Conservation (phyloP, 2,888 invertebrate species). For the Pegoplata infirma region DNA sequence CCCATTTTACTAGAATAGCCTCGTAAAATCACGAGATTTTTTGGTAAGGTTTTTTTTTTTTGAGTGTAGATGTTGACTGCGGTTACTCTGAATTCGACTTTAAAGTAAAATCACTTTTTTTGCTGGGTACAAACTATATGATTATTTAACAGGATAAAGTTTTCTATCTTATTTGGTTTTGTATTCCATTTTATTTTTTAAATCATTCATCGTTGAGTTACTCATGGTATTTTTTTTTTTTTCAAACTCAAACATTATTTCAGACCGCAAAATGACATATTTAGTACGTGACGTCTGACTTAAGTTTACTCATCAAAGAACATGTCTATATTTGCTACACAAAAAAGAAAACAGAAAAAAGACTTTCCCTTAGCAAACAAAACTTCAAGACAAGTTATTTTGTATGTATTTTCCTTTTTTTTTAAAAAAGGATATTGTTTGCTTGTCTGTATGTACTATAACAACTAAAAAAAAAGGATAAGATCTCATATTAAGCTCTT, state of each 20-base stretch:
- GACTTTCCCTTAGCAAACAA: slow-evolving; percentile 31
- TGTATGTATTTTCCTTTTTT: too few species aligned
- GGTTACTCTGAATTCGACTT: too few species aligned
- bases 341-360: background rate
- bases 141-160: slow-evolving; percentile 37
- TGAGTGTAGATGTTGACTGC: too few species aligned
- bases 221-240: slow-evolving; percentile 23
- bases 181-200: background rate
- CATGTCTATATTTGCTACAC: slow-evolving; percentile 12
- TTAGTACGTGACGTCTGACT: slow-evolving; percentile 58
- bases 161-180: slow-evolving; percentile 1
- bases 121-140: too few species aligned
- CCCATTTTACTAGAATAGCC: too few species aligned
- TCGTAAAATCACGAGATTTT: too few species aligned
- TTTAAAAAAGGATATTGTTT: slow-evolving; percentile 36
- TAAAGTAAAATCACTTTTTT: too few species aligned
- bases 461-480: slow-evolving; percentile 24
- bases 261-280: slow-evolving; percentile 54
- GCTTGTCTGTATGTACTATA: slow-evolving; percentile 11
- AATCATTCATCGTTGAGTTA: slow-evolving; percentile 21
- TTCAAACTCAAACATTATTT: slow-evolving; percentile 47
- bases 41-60: too few species aligned
- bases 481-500: slow-evolving; percentile 22
- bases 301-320: slow-evolving; percentile 54
- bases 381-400: slow-evolving; percentile 39